These are phyloP conservation scores for Catharus bicknelli DNA, from an alignment of 2,113 vertebrate species.

Conservation along the genomic window DNA sequence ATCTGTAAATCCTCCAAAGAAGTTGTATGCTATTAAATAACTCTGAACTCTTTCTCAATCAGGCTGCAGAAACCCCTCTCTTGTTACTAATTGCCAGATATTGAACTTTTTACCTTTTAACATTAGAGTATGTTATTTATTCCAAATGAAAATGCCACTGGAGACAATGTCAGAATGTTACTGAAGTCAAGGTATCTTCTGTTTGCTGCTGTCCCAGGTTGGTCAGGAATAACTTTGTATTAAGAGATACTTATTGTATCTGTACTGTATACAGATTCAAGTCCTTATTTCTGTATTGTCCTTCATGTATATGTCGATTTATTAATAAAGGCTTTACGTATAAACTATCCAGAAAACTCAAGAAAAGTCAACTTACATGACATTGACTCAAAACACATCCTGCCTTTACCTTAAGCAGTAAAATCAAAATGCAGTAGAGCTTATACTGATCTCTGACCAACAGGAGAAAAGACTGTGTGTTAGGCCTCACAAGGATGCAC, in stretches of 20 bases:
- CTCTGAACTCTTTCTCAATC: not conserved
- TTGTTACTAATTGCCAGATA: not conserved
- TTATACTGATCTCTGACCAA: not conserved
- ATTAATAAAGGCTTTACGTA: not conserved
- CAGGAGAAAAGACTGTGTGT: not conserved
- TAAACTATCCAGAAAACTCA: not conserved
- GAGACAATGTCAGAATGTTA: not conserved
- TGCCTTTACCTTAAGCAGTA: not conserved
- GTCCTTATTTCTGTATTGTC: not conserved
- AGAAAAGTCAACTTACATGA: not conserved
- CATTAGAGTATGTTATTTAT: rapidly evolving
- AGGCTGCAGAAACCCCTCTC: not conserved
- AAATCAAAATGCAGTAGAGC: not conserved
- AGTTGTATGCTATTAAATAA: not conserved
- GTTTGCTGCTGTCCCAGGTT: not conserved
- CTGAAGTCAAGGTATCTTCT: not conserved
- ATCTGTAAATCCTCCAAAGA: not conserved
- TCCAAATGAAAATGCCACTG: not conserved
- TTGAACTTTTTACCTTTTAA: not conserved
- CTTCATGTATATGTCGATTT: not conserved
- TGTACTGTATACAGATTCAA: not conserved
- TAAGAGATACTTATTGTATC: not conserved
- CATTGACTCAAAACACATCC: not conserved
- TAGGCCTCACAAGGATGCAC: not conserved
- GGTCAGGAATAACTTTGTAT: not conserved